Evolutionary conservation across 2,113 vertebrate species (phyloP).

Genomic region (Siniperca knerii): DNA sequence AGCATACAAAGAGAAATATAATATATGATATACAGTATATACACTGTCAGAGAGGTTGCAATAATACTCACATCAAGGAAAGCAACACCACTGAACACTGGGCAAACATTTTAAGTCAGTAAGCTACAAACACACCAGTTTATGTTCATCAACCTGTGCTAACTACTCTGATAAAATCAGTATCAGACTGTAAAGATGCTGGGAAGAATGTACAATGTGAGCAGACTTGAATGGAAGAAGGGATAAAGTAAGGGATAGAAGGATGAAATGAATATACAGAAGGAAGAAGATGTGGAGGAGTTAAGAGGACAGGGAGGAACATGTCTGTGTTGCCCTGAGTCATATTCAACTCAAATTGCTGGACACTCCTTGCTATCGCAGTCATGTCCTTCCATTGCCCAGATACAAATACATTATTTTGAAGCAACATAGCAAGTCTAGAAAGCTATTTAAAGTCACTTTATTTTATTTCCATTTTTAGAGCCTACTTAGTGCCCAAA

Average conservation of each 20-base stretch:
- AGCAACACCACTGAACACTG: conserved; percentile 25
- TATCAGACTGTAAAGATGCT: not conserved
- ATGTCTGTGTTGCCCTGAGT: not conserved
- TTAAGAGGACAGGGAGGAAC: not conserved
- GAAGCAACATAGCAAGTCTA: not conserved
- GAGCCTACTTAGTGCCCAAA: conserved; percentile 14
- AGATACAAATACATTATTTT: not conserved
- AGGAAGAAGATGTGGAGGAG: not conserved
- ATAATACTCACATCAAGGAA: not conserved
- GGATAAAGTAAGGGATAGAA: not conserved
- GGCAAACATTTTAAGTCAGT: conserved; percentile 20
- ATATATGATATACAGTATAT: not conserved
- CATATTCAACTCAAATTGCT: not conserved
- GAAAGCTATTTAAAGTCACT: conserved; percentile 3
- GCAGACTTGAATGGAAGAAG: not conserved
- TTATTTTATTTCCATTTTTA: not conserved
- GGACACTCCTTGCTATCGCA: not conserved
- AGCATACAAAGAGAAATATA: not conserved
- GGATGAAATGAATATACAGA: not conserved
- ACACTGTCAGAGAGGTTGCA: conserved; percentile 41
- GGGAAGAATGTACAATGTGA: not conserved
- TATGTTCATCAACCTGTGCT: conserved; percentile 6
- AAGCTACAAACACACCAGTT: conserved; percentile 18
- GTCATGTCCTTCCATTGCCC: not conserved
- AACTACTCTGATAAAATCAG: conserved; percentile 7